These are phyloP conservation scores for Notothenia rossii DNA, from an alignment of 2,113 vertebrate genomes.

Conservation along the genomic window DNA sequence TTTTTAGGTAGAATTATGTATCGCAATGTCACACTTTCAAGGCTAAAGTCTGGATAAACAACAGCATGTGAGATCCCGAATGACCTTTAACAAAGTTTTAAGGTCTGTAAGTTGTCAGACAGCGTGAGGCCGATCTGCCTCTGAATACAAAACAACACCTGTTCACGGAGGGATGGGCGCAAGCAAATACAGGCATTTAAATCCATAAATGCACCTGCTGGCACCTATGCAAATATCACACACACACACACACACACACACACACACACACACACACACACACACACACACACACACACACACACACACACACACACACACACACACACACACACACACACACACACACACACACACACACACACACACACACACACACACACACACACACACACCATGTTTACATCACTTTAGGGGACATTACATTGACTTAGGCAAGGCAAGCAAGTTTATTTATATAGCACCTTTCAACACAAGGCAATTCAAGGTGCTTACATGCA, in stretches of 20 bases:
- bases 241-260: slow-evolving; percentile 13
- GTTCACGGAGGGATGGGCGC: slow-evolving; percentile 41
- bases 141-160: slow-evolving; percentile 74
- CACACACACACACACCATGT: background rate
- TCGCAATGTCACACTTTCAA: slow-evolving; percentile 3
- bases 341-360: background rate
- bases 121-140: slow-evolving; percentile 15
- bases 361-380: slow-evolving; percentile 5
- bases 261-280: slow-evolving; percentile 24
- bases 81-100: slow-evolving; percentile 57
- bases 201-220: slow-evolving; percentile 31
- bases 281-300: slow-evolving; percentile 33
- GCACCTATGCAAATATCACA: slow-evolving; percentile 29
- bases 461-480: no score
- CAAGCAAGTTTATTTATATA: no score
- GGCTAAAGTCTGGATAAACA: slow-evolving; percentile 7
- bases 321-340: slow-evolving; percentile 6
- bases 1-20: background rate
- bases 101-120: slow-evolving; percentile 28
- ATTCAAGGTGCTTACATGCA: no score
- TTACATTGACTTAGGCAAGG: no score
- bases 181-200: slow-evolving; percentile 51
- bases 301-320: background rate
- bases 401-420: no score
- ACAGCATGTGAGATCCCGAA: slow-evolving; percentile 15